phyloP scores from a whole-genome alignment of 2,113 vertebrate genomes.

The Varanus komodoensis region DNA sequence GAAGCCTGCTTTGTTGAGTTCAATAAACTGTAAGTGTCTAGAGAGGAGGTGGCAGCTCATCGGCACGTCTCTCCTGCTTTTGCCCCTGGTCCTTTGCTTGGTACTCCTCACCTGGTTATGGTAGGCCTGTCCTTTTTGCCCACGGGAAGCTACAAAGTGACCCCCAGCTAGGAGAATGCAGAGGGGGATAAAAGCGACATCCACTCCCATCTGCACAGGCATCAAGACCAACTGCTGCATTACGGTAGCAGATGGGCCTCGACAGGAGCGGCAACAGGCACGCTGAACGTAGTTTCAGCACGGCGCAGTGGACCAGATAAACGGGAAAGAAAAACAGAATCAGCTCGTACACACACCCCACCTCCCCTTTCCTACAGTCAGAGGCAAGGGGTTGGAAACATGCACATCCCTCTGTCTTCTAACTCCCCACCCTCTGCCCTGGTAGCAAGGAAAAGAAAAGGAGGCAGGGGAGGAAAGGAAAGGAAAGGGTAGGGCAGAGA shows the following conservation, averaged over 20 bases:
- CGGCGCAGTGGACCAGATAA: slow-evolving; percentile 33
- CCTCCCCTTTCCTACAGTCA: background rate
- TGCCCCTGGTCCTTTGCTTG: background rate
- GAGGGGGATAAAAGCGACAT: background rate
- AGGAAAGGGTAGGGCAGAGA: background rate
- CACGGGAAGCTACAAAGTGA: background rate
- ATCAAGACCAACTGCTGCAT: background rate
- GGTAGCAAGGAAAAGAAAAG: slow-evolving; percentile 25
- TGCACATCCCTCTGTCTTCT: background rate
- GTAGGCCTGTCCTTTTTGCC: background rate
- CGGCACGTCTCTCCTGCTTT: background rate
- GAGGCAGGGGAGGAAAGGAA: slow-evolving; percentile 23
- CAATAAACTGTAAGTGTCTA: background rate
- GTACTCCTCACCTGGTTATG: background rate
- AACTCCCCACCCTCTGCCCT: slow-evolving; percentile 18
- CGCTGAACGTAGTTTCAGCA: slow-evolving; percentile 46
- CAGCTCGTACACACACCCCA: background rate
- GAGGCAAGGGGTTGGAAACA: background rate
- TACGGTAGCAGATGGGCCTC: background rate
- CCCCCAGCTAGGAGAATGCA: background rate
- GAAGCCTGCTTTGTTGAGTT: background rate
- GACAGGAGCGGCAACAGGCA: background rate
- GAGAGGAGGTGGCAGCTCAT: background rate
- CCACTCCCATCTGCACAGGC: background rate
- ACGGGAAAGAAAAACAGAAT: slow-evolving; percentile 7